A percentile compares a stretch with the other conserved stretches of the same genome.
phyloP scores from a whole-genome alignment of 2,113 vertebrate species.

The Siniperca knerii region DNA sequence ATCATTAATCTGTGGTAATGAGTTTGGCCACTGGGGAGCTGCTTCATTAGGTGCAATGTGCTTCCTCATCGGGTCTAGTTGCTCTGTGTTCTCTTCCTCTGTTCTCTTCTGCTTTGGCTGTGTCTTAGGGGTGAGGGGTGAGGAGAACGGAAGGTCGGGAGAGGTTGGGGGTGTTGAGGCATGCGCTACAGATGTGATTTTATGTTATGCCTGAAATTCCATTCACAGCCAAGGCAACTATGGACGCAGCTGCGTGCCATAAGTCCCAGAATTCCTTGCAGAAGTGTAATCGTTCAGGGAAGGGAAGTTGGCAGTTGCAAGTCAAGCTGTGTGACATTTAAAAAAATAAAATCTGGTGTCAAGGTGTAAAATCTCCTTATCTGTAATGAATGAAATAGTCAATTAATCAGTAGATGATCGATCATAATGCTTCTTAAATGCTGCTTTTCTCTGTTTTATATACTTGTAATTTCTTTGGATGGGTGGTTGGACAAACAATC shows the following conservation, averaged over 20 bases:
- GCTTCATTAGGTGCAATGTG: constrained; percentile 56
- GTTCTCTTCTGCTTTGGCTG: constrained; percentile 40
- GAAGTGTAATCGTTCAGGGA: neutral
- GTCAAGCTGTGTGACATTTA: neutral
- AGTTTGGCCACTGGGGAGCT: constrained; percentile 44
- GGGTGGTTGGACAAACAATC: neutral
- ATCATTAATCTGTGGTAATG: constrained; percentile 63
- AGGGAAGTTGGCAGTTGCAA: neutral
- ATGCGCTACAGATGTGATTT: constrained; percentile 28
- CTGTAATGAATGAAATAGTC: neutral
- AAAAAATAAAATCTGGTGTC: no score
- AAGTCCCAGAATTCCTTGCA: neutral
- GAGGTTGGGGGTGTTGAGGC: constrained; percentile 1
- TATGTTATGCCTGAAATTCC: constrained; percentile 58
- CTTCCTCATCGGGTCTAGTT: constrained; percentile 52
- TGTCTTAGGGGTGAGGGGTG: constrained; percentile 46
- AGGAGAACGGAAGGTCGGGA: constrained; percentile 59
- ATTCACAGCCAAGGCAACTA: constrained; percentile 11
- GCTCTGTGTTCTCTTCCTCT: constrained; percentile 8
- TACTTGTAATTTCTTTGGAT: neutral
- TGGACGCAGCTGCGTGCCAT: neutral
- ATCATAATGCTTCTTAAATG: no score
- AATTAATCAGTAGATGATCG: neutral
- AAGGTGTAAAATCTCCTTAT: neutral
- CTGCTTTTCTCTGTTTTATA: neutral